phyloP scores from a whole-genome alignment of 2,797 vertebrate genomes.

The Danio albolineatus region DNA sequence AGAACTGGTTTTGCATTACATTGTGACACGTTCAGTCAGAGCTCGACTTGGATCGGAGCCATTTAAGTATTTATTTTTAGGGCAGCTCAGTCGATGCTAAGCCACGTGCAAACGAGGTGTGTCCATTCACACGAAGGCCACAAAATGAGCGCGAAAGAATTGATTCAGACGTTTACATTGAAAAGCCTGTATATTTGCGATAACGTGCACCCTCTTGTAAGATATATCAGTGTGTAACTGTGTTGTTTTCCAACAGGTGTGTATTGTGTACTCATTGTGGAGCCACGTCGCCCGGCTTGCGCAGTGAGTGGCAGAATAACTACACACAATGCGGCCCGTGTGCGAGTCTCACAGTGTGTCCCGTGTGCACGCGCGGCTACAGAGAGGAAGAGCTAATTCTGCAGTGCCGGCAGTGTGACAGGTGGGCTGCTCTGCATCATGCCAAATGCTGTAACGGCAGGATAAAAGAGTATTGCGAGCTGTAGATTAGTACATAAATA shows the following conservation, averaged over 20 bases:
- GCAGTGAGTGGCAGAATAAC: constrained; percentile 95
- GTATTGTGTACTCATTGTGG: constrained; percentile 95
- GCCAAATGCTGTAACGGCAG: constrained; percentile 6
- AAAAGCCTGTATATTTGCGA: background rate
- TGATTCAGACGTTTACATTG: background rate
- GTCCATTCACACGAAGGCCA: constrained; percentile 17
- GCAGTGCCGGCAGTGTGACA: constrained; percentile 93
- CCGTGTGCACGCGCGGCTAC: constrained; percentile 84
- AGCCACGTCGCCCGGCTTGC: constrained; percentile 87
- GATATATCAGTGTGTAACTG: constrained; percentile 19
- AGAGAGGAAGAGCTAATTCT: constrained; percentile 90
- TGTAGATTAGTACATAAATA: constrained; percentile 8
- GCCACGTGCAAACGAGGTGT: constrained; percentile 25
- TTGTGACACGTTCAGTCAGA: constrained; percentile 34
- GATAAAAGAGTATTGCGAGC: background rate
- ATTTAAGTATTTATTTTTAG: constrained; percentile 51
- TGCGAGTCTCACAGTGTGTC: constrained; percentile 87
- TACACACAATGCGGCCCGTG: constrained; percentile 95
- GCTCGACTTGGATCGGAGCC: constrained; percentile 35
- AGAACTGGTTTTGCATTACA: constrained; percentile 36
- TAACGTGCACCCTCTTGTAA: background rate
- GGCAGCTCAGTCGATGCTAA: constrained; percentile 6
- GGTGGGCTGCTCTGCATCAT: constrained; percentile 76
- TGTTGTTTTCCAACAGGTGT: constrained; percentile 80
- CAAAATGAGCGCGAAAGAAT: background rate